Conservation (phyloP, 2,888 invertebrate genomes). For the Brachylomia viminalis region DNA sequence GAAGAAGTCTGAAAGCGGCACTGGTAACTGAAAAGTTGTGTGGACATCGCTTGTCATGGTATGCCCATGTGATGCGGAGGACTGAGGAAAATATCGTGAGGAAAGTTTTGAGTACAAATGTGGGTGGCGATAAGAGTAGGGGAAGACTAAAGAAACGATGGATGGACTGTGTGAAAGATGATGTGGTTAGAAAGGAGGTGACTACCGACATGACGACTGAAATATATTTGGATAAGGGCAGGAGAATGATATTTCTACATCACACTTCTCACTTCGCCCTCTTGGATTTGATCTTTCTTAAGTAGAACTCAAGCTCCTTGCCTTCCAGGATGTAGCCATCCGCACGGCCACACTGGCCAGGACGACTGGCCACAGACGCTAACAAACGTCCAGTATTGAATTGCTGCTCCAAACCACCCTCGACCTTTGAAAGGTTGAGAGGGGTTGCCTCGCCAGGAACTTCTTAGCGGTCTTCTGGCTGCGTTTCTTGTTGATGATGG, state of each 20-base stretch:
- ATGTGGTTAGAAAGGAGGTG: too few relatives aligned
- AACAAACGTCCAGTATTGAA: conserved; percentile 98
- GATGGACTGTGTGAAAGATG: too few relatives aligned
- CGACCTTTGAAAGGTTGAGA: conserved; percentile 98
- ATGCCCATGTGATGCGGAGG: too few relatives aligned
- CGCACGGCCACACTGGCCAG: conserved; percentile 99
- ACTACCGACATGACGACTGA: too few relatives aligned
- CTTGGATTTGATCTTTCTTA: conserved; percentile 99
- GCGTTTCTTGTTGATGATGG: conserved; percentile 95
- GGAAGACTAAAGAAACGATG: too few relatives aligned
- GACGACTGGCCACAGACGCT: conserved; percentile 98
- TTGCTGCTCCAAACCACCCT: conserved; percentile 98
- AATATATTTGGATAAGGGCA: too few relatives aligned
- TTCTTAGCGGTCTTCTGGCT: conserved; percentile 98
- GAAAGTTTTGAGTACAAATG: too few relatives aligned
- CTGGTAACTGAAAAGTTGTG: too few relatives aligned
- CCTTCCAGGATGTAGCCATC: conserved; percentile 99
- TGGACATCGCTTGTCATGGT: too few relatives aligned
- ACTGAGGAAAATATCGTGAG: too few relatives aligned
- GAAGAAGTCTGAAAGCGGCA: too few relatives aligned
- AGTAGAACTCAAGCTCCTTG: conserved; percentile 99
- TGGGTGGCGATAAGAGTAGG: too few relatives aligned
- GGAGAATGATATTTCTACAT: conserved; percentile 80
- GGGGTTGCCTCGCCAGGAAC: conserved; percentile 97
- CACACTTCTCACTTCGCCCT: conserved; percentile 95